Conservation (phyloP, 2,113 vertebrate species). For the Mola mola region DNA sequence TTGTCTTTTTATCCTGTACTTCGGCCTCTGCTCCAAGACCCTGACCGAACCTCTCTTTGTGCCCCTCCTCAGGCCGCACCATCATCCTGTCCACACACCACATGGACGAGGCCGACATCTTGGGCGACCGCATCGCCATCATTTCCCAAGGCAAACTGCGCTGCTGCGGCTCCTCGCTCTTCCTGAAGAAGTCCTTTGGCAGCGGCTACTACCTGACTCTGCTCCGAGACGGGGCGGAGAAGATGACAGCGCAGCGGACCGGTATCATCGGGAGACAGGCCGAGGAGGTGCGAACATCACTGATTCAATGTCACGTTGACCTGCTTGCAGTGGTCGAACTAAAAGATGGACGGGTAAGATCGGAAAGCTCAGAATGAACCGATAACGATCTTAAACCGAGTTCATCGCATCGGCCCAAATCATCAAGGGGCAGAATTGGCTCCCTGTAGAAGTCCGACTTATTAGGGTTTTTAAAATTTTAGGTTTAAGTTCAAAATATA, state of each 20-base stretch:
- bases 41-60: neutral
- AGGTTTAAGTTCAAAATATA: too few species aligned
- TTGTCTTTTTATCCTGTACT: neutral
- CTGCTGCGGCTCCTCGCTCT: slow-evolving; percentile 95
- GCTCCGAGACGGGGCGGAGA: slow-evolving; percentile 78
- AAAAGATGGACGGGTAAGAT: too few species aligned
- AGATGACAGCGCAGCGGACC: slow-evolving; percentile 78
- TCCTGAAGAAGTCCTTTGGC: slow-evolving; percentile 94
- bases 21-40: neutral
- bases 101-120: slow-evolving; percentile 97
- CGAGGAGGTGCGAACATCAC: slow-evolving; percentile 21
- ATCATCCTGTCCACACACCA: slow-evolving; percentile 97
- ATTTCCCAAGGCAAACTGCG: slow-evolving; percentile 94
- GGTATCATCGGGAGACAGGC: slow-evolving; percentile 78
- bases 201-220: slow-evolving; percentile 97
- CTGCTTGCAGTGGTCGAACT: too few species aligned
- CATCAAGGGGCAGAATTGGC: too few species aligned
- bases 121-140: slow-evolving; percentile 95
- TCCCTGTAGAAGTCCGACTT: too few species aligned
- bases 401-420: too few species aligned
- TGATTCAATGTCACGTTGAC: too few species aligned
- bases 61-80: slow-evolving; percentile 85
- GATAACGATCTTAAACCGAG: too few species aligned
- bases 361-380: too few species aligned
- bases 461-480: too few species aligned